Base-by-base conservation (phyloP, 2,113 vertebrate species). In the Phodopus roborovskii region DNA sequence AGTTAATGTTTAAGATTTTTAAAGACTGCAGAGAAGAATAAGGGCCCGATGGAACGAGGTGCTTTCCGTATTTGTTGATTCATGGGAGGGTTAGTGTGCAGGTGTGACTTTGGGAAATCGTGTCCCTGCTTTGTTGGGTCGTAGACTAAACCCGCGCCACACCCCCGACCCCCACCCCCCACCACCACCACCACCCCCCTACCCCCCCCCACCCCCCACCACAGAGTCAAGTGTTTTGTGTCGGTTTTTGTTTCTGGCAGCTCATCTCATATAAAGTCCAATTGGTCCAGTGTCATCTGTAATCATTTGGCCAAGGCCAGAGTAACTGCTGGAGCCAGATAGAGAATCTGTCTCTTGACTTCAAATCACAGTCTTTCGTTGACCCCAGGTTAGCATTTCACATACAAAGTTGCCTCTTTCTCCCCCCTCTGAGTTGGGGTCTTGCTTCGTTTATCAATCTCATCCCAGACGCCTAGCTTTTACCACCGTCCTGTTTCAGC, bases 271-370 rank as follows among this genome's bases (percentile, higher is more conserved):
- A 64, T 36, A 71, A 64, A 39, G n/a, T 95, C 74, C 96, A 92
- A 45, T 94, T 96, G 93, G 96, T 95, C 48, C 58, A 22, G 60
- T 68, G 50, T 97, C 89, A 97, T 95, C 95, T 97, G 97, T 90
- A 74, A 88, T 94, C 58, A 94, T 91, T 92, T 97, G 92, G 78
- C 68, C n/a, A 88, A 83, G 22, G 78, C 75, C 39, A 85, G 33
- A 87, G 68, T 88, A 89, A 95, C 42, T 42, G 12, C 6, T 87
- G 33, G 42, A 91, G 64, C 26, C 71, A 39, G 28, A n/a, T 77
- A 96, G 95, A 56, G 58, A 97, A 94, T 90, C 42, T 78, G 39
- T 60, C 64, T 88, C 87, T 94, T 93, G 53, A 85, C 70, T 93
- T 48, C 62, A 91, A 77, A 75, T 90, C 13, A 88, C 42, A 64